Conservation (phyloP, 2,888 invertebrate species). For the Agonum fuliginosum region DNA sequence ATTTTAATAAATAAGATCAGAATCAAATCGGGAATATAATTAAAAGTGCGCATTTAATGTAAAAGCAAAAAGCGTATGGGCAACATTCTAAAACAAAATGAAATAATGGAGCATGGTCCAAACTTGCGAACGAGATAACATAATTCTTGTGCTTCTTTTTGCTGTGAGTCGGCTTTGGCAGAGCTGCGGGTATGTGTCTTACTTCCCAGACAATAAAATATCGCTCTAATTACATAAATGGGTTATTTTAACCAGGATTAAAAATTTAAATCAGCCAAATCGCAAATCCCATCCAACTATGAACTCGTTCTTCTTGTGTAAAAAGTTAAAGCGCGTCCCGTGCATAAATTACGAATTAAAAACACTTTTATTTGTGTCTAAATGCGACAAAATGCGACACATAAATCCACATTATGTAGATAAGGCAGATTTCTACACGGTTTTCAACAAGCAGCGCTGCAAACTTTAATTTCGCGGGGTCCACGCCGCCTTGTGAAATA, state of each 20-base stretch:
- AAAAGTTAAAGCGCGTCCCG: constrained; percentile 38
- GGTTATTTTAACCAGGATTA: constrained; percentile 54
- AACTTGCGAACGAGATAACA: too few species aligned
- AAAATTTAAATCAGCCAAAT: constrained; percentile 49
- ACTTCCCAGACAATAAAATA: constrained; percentile 41
- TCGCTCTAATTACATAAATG: constrained; percentile 57
- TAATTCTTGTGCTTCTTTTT: too few species aligned
- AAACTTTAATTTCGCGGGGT: constrained; percentile 71
- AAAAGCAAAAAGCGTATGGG: too few species aligned
- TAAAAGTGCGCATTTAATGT: too few species aligned
- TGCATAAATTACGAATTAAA: constrained; percentile 61
- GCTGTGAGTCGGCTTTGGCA: constrained; percentile 12
- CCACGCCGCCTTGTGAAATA: constrained; percentile 69
- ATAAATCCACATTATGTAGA: constrained; percentile 71
- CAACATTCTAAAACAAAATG: too few species aligned
- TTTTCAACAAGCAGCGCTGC: constrained; percentile 64
- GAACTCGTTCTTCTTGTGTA: constrained; percentile 43
- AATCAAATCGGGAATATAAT: too few species aligned
- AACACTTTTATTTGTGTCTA: constrained; percentile 67
- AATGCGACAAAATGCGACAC: constrained; percentile 69
- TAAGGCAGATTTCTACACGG: constrained; percentile 72
- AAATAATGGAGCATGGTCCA: too few species aligned
- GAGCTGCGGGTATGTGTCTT: constrained; percentile 41
- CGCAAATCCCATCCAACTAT: constrained; percentile 44
- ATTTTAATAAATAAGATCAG: too few species aligned